phyloP scores from a whole-genome alignment of 2,888 invertebrate species.

The Pristionchus maxplancki region DNA sequence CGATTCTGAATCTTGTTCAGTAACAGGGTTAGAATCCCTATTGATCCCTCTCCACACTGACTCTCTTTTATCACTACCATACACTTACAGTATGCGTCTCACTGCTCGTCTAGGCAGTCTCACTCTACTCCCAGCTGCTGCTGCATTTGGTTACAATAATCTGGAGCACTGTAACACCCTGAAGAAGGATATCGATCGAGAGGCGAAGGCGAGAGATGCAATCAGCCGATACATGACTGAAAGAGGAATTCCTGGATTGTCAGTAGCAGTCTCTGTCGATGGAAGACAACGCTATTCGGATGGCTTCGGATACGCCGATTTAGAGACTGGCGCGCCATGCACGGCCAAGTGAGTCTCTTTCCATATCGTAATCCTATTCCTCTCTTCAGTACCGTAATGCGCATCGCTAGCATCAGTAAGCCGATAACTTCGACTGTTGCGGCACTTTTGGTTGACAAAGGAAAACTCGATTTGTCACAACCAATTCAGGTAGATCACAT shows the following conservation, averaged over 20 bases:
- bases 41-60: too few species aligned
- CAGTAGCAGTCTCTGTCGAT: constrained; percentile 78
- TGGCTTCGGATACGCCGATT: constrained; percentile 81
- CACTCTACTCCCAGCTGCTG: constrained; percentile 16
- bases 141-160: constrained; percentile 41
- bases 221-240: constrained; percentile 6
- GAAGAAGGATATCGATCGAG: not conserved
- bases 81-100: constrained; percentile 24
- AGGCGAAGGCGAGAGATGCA: constrained; percentile 25
- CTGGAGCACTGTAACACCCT: not conserved
- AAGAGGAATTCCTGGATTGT: constrained; percentile 72
- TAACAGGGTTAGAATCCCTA: not conserved
- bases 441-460: constrained; percentile 80
- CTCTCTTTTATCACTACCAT: not conserved
- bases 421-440: constrained; percentile 81
- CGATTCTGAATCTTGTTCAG: not conserved
- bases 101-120: constrained; percentile 7
- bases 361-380: too few species aligned
- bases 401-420: constrained; percentile 83
- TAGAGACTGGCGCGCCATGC: constrained; percentile 81
- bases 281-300: constrained; percentile 78
- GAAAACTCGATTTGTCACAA: constrained; percentile 80
- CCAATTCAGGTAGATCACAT: constrained; percentile 59
- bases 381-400: constrained; percentile 79
- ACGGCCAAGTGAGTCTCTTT: constrained; percentile 54